Percentiles rank a stretch among this genome's conserved stretches.
Conservation (phyloP, 1,140 invertebrate genomes). For the Diuraphis noxia region DNA sequence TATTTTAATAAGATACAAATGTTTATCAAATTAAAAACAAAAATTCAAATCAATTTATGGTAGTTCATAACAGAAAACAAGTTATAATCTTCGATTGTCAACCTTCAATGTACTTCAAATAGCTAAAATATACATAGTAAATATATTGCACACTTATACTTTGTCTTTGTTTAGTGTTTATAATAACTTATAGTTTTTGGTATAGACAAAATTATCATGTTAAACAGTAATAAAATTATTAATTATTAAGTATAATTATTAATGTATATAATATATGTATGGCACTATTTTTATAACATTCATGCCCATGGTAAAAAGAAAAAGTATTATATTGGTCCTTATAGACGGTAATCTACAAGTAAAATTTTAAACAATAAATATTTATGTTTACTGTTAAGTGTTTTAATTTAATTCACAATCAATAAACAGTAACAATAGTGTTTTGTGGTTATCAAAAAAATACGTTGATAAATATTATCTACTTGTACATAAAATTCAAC, state of each 20-base stretch:
- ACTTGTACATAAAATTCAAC: background rate
- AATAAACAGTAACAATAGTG: background rate
- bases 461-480: background rate
- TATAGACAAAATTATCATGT: background rate
- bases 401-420: slow-evolving; percentile 28
- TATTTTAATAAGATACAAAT: background rate
- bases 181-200: background rate
- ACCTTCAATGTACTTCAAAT: background rate
- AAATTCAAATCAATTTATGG: background rate
- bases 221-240: background rate
- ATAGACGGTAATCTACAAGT: background rate
- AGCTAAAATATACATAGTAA: background rate
- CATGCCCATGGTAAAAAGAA: background rate
- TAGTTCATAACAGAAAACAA: background rate
- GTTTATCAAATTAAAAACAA: background rate
- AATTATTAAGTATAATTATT: background rate
- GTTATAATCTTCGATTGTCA: background rate
- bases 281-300: background rate
- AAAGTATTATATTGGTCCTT: background rate
- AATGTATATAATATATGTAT: background rate
- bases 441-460: background rate
- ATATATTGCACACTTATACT: slow-evolving; percentile 14
- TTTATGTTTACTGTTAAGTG: background rate
- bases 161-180: background rate
- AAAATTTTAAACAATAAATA: background rate